Conservation (phyloP, 2,888 invertebrate genomes). For the Artemia sinica region DNA sequence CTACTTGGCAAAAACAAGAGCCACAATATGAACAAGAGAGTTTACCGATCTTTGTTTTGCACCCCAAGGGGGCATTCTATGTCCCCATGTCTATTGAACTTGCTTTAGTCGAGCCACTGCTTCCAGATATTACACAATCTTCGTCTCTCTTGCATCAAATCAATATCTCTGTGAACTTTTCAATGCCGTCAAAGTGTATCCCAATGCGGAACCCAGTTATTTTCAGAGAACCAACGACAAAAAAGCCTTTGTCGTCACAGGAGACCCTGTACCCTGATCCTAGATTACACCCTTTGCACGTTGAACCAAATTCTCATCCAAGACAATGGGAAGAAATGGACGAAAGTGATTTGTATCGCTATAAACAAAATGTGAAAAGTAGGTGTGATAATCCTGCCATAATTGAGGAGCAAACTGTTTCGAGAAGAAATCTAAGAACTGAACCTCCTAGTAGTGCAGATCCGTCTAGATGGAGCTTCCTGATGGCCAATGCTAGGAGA, state of each 20-base stretch:
- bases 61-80: slow-evolving; percentile 72
- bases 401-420: background rate
- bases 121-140: slow-evolving; percentile 39
- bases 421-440: background rate
- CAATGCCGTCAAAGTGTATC: slow-evolving; percentile 17
- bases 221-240: background rate
- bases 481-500: slow-evolving; percentile 19
- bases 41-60: slow-evolving; percentile 75
- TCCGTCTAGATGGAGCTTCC: slow-evolving; percentile 21
- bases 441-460: slow-evolving; percentile 10
- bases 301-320: background rate
- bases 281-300: background rate
- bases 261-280: background rate
- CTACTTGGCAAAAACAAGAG: background rate
- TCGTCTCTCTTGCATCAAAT: slow-evolving; percentile 59
- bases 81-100: slow-evolving; percentile 66
- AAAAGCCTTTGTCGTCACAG: background rate
- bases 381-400: background rate
- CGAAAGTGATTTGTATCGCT: background rate
- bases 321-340: background rate
- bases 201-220: slow-evolving; percentile 1
- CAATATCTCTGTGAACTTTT: slow-evolving; percentile 53
- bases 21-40: slow-evolving; percentile 26
- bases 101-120: slow-evolving; percentile 47
- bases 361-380: background rate